Conservation (phyloP, 2,888 invertebrate genomes). For the Rhaphigaster nebulosa region DNA sequence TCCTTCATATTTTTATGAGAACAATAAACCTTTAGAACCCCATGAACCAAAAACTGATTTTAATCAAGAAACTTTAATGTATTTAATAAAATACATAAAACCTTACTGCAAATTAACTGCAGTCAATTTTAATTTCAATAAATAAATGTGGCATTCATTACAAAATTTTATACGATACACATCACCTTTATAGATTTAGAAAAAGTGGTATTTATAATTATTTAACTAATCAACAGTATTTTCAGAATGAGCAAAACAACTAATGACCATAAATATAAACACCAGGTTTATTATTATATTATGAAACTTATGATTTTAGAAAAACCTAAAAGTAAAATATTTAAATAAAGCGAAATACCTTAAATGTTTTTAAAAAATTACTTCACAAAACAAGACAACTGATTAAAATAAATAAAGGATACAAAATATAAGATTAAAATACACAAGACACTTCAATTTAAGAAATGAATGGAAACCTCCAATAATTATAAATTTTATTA, state of each 20-base stretch:
- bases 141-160: neutral
- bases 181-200: neutral
- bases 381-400: neutral
- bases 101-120: neutral
- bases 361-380: neutral
- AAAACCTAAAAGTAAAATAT: neutral
- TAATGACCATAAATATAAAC: neutral
- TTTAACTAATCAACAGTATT: neutral
- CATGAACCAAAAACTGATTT: neutral
- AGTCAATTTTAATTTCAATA: neutral
- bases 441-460: no score
- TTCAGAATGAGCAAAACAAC: neutral
- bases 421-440: neutral
- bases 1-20: neutral
- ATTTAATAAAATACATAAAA: neutral
- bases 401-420: neutral
- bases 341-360: neutral
- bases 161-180: neutral
- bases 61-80: neutral
- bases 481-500: neutral
- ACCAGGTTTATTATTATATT: neutral
- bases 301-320: neutral
- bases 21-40: neutral
- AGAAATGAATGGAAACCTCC: neutral
- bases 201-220: neutral